A percentile compares a stretch with the other conserved stretches of the same genome.
Conservation (phyloP, 2,888 invertebrate species). For the Coelopa pilipes region DNA sequence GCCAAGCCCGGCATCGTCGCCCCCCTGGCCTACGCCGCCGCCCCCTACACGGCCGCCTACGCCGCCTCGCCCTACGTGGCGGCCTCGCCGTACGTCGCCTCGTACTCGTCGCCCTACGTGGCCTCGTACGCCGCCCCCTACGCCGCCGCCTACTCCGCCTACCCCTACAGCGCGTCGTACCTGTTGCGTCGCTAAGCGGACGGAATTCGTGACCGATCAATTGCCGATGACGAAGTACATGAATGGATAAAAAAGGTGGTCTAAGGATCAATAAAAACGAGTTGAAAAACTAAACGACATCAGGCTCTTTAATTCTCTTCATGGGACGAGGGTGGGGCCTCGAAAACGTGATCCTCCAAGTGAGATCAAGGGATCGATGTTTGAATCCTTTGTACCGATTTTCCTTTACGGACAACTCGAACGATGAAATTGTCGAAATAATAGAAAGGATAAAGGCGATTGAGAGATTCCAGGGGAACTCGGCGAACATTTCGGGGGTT, state of each 20-base stretch:
- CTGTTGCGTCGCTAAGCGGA: conserved; percentile 42
- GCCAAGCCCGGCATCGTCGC: conserved; percentile 43
- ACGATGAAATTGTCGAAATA: no score
- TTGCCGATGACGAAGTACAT: not conserved
- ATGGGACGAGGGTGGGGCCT: not conserved
- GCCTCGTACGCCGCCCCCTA: conserved; percentile 49
- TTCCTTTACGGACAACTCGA: no score
- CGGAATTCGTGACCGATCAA: no score
- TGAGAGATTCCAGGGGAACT: no score
- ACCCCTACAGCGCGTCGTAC: conserved; percentile 43
- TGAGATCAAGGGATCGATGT: no score
- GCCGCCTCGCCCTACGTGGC: conserved; percentile 46
- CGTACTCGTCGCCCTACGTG: conserved; percentile 43
- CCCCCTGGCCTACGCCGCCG: conserved; percentile 37
- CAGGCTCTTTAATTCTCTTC: not conserved
- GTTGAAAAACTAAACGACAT: no score
- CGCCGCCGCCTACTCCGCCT: conserved; percentile 42
- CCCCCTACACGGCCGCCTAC: conserved; percentile 47
- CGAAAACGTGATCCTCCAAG: not conserved
- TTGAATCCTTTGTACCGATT: no score
- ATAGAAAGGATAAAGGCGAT: no score
- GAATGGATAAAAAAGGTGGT: conserved; percentile 1
- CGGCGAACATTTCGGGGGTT: no score
- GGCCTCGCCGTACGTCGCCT: conserved; percentile 47
- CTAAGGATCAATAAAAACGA: not conserved